Evolutionary conservation across 1,140 invertebrate genomes (phyloP), one percentile per base, ranked within the genome.

Genomic region (Sarcophaga peregrina): DNA sequence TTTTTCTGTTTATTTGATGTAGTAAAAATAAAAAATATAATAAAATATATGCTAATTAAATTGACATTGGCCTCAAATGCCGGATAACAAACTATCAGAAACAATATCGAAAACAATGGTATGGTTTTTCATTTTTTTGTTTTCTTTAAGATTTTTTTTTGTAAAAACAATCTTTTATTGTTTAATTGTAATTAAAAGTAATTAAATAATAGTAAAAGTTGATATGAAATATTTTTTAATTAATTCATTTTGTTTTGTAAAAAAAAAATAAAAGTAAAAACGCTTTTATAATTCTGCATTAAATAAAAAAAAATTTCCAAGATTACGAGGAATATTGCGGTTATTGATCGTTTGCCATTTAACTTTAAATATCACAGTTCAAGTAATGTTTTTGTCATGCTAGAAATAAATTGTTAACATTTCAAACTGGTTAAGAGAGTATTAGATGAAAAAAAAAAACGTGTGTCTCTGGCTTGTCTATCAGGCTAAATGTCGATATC

Each of bases 1-100:
- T 37, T 37, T 37, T 37, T 37, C n/a, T 37, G 25, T 37, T 75
- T 75, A 46, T 37, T 75, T 20, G 20, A 20, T 76, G 6, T 25
- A 47, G 8, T 45, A 47, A 76, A 50, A n/a, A n/a, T n/a, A n/a
- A 76, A 76, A 17, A 13, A 58, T 6, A 58, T 68, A 58, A 81
- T 46, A 8, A 86, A 80, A 82, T 83, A 48, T 82, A 82, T 87
- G 87, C 85, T 88, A 88, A 87, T 85, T 83, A 80, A 73, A 85
- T 85, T 88, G 87, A 85, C 87, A 87, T 86, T 87, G 86, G 83
- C 87, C 83, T 52, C 68, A 86, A 81, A 62, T 8, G 9, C 74
- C 15, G 37, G n/a, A 15, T 15, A 48, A 17, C 58, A 62, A 62
- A 62, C 58, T n/a, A 62, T 62, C 25, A 37, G n/a, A n/a, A 37